Evolutionary conservation across 2,888 invertebrate species (phyloP).

Genomic region (Cryptus armator): DNA sequence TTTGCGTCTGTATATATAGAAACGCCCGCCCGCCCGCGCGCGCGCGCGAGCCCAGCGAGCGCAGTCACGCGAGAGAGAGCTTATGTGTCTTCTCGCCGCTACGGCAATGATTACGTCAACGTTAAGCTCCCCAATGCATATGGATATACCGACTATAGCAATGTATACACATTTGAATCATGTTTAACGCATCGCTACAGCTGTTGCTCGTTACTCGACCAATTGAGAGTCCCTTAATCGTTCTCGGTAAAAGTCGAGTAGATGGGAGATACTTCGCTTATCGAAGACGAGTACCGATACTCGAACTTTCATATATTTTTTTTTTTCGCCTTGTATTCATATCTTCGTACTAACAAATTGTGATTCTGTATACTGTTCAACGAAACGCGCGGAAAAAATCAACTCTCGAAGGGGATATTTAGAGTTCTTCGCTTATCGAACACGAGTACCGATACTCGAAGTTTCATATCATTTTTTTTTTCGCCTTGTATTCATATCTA

Average conservation of each 20-base stretch:
- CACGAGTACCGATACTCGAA: neutral
- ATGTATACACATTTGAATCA: slow-evolving; percentile 30
- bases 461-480: neutral
- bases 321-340: neutral
- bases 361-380: neutral
- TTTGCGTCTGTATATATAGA: neutral
- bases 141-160: slow-evolving; percentile 6
- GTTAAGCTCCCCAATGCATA: slow-evolving; percentile 15
- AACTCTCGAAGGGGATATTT: neutral
- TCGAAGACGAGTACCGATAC: neutral
- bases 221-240: slow-evolving; percentile 60
- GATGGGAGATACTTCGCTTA: neutral
- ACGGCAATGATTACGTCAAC: slow-evolving; percentile 51
- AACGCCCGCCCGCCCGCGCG: neutral
- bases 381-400: neutral
- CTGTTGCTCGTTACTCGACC: slow-evolving; percentile 58
- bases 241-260: neutral
- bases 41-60: neutral
- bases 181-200: slow-evolving; percentile 51
- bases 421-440: neutral
- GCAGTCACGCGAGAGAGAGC: slow-evolving; percentile 34
- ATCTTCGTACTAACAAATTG: neutral
- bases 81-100: neutral
- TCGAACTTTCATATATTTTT: neutral
- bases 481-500: neutral